Evolutionary conservation across 2,888 invertebrate genomes (phyloP).

Genomic region (Drosophila mimetica): DNA sequence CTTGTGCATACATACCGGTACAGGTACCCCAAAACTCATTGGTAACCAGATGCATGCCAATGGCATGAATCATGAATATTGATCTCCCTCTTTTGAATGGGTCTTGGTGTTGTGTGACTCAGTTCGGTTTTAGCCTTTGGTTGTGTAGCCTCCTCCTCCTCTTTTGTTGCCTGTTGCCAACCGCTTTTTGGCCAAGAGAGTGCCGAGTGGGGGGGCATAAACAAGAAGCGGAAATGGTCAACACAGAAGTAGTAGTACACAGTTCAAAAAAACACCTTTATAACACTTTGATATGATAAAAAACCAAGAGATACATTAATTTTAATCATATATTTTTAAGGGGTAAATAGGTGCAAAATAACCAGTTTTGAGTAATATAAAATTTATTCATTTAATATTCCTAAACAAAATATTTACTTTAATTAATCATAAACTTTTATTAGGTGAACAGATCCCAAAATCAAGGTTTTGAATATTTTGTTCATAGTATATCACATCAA

Average conservation of each 20-base stretch:
- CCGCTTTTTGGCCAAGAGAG: constrained; percentile 38
- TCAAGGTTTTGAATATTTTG: no score
- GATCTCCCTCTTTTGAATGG: constrained; percentile 51
- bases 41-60: constrained; percentile 57
- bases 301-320: no score
- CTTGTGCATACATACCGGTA: not conserved
- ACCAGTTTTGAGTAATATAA: no score
- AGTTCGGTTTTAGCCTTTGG: constrained; percentile 17
- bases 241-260: constrained; percentile 12
- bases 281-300: not conserved
- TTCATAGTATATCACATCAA: no score
- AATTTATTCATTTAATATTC: no score
- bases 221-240: constrained; percentile 40
- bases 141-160: not conserved
- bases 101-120: constrained; percentile 29
- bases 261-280: not conserved
- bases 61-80: constrained; percentile 71
- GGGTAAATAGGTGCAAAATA: no score
- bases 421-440: no score
- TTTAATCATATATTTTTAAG: no score
- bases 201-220: constrained; percentile 12
- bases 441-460: no score
- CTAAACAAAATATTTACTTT: no score
- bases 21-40: constrained; percentile 18
- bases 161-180: constrained; percentile 38